Percentiles rank a stretch among this genome's conserved stretches.
Evolutionary conservation across 2,113 vertebrate genomes (phyloP).

Genomic region (Macaca fascicularis): T2T-MFA8v1.1 NC_088385.1:109329501-109330000

Average conservation of each 20-base stretch:
- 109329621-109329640: background rate
- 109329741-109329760: background rate
- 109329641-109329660: background rate
- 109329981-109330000: background rate
- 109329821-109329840: background rate
- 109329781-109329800: background rate
- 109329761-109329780: background rate
- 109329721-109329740: background rate
- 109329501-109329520: background rate
- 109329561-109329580: background rate
- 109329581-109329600: background rate
- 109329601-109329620: background rate
- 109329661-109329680: background rate
- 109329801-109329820: background rate
- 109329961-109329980: background rate
- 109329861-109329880: background rate
- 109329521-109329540: background rate
- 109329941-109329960: background rate
- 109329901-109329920: background rate
- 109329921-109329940: background rate
- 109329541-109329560: background rate
- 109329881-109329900: background rate
- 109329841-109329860: background rate
- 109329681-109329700: background rate
- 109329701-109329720: background rate